Base-by-base conservation (phyloP, 1,140 invertebrate species). In the Harlomillsia oculata region DNA sequence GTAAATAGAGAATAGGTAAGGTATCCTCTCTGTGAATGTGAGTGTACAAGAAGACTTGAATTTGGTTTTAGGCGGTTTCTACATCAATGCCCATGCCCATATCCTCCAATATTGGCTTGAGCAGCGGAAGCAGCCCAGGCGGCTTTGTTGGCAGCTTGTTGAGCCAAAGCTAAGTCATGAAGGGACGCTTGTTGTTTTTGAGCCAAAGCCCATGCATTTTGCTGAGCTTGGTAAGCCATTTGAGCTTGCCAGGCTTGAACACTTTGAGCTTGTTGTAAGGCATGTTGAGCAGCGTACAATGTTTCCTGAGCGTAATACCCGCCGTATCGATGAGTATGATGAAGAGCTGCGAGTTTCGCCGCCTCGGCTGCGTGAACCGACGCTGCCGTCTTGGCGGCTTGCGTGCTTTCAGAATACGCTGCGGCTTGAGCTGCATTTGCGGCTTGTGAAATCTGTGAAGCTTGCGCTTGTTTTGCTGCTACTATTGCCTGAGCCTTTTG, bases 361-460 rank as follows among this genome's bases (percentile, higher is more conserved):
- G 51, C 58, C 34, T 60, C 58, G 9, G 58, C 52, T 13, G 58
- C 58, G 13, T 55, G 44, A n/a, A 60, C 52, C 4, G 58, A 52
- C 5, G 28, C 36, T 4, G 44, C 29, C 1, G 58, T 45, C 21
- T 52, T 53, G 2, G 62, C 62, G n/a, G 62, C 53, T 44, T 53
- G 48, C 14, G 56, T 57, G 21, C 50, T 53, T 53, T 64, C 62
- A 0, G 62, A 43, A 30, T 50, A 55, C 1, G 62, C 62, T 1
- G 62, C 62, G 5, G 62, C 59, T 34, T 61, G 59, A 1, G 62
- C 62, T 9, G 62, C 63, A 26, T 56, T 48, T 45, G 46, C 50
- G 4, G 45, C 54, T 43, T 56, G 54, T 21, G 25, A 40, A 18
- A 56, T 49, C 30, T 56, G 45, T 8, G 30, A 21, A 9, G 41